Evolutionary conservation across 2,113 vertebrate species (phyloP).

Genomic region (Cyprinodon brontotheroides): DNA sequence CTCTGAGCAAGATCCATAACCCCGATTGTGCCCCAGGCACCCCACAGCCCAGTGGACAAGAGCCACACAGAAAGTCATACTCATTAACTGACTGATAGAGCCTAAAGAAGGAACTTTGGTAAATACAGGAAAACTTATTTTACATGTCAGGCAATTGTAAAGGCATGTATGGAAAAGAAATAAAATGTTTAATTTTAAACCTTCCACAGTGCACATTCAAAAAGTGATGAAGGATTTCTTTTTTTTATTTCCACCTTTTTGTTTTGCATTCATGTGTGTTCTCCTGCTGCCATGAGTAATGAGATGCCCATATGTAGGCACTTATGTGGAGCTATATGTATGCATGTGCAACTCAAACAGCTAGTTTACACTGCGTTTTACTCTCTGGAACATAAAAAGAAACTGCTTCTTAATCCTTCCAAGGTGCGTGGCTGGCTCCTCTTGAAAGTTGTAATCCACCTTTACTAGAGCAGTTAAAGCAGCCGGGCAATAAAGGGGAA

Average conservation of each 20-base stretch:
- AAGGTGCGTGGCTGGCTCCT: constrained; percentile 70
- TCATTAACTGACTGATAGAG: too few relatives aligned
- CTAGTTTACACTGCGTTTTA: constrained; percentile 66
- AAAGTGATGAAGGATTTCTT: background rate
- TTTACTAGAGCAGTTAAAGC: constrained; percentile 72
- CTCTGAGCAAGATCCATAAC: too few relatives aligned
- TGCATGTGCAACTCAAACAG: constrained; percentile 58
- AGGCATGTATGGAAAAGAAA: too few relatives aligned
- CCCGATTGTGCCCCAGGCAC: too few relatives aligned
- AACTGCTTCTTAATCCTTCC: constrained; percentile 71
- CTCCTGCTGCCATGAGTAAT: constrained; percentile 34
- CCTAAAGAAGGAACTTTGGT: too few relatives aligned
- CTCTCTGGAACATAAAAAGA: constrained; percentile 61
- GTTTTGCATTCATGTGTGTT: constrained; percentile 22
- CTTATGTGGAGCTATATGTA: constrained; percentile 61
- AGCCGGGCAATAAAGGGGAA: constrained; percentile 52
- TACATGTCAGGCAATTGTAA: too few relatives aligned
- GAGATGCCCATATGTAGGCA: constrained; percentile 59
- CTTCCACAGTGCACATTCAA: background rate
- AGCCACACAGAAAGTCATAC: too few relatives aligned
- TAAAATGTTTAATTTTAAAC: too few relatives aligned
- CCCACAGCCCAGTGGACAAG: too few relatives aligned
- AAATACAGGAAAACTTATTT: too few relatives aligned
- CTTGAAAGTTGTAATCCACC: constrained; percentile 65
- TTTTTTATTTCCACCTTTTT: constrained; percentile 20